A percentile compares a stretch with the other conserved stretches of the same genome.
Conservation (phyloP, 2,888 invertebrate genomes). For the Rutpela maculata region DNA sequence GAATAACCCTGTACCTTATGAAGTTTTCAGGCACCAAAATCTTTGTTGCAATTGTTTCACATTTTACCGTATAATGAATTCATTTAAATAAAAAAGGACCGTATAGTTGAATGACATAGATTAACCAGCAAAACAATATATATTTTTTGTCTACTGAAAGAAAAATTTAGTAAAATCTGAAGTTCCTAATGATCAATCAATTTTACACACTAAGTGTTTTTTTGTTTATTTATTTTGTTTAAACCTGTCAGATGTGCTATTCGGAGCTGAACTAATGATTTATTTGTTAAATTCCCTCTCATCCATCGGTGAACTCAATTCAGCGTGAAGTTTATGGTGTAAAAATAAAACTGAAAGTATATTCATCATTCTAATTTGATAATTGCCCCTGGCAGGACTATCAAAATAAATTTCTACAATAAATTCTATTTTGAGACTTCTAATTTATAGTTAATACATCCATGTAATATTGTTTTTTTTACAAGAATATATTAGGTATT, state of each 20-base stretch:
- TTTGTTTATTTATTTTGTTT: slow-evolving; percentile 21
- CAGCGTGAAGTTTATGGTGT: slow-evolving; percentile 20
- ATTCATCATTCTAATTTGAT: slow-evolving; percentile 15
- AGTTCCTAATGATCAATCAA: background rate
- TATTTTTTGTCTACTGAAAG: background rate
- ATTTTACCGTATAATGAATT: too few relatives aligned
- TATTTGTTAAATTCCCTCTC: slow-evolving; percentile 29
- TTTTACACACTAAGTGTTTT: background rate
- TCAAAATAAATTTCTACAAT: slow-evolving; percentile 21
- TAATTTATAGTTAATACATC: background rate
- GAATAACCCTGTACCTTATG: too few relatives aligned
- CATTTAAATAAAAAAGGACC: too few relatives aligned
- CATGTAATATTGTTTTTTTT: too few relatives aligned
- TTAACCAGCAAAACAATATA: background rate
- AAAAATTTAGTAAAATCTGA: background rate
- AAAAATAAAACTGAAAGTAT: slow-evolving; percentile 39
- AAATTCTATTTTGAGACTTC: background rate
- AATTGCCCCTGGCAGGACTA: background rate
- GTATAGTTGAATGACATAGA: background rate
- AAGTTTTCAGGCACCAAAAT: too few relatives aligned
- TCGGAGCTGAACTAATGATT: slow-evolving; percentile 50
- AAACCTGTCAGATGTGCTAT: slow-evolving; percentile 38
- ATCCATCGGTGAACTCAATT: slow-evolving; percentile 22
- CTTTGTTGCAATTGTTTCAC: background rate
- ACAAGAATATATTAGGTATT: too few relatives aligned